Base-by-base conservation (phyloP, 2,113 vertebrate species). In the Carassius carassius region DNA sequence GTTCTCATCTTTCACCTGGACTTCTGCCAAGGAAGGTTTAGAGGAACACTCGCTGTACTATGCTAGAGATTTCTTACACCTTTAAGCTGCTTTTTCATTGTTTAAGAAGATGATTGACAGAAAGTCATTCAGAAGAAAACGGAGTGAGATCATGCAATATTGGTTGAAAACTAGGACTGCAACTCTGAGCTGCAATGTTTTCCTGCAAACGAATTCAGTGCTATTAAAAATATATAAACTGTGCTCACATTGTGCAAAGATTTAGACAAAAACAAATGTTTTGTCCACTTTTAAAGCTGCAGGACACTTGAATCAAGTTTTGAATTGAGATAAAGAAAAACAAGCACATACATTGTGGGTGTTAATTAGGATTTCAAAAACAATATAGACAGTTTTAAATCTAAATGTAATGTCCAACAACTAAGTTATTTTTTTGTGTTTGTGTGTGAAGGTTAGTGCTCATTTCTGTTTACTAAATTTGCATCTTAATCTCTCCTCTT, bases 401-500 rank as follows among this genome's bases (percentile, higher is more conserved):
- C 12, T 49, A 13, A 49, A 13, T 49, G 47, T 3, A 13, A 49
- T 49, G 12, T 49, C 47, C 47, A 49, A 49, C 47, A 13, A 49
- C 44, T 10, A 47, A 49, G 47, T 51, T 1, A 51, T 51, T 51
- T 51, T 14, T 3, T 16, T 51, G 12, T 16, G 14, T 51, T 51
- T 51, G 10, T 62, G 3, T 62, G 60, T 12, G n/a, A 25, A 62
- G 11, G 11, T 25, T 62, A 13, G 60, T 0, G n/a, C 1, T 25
- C 0, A 37, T 41, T 41, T 41, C 9, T 3, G 3, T 37, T 41
- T 12, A 69, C 16, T 70, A 12, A n/a, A 72, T 6, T 41, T 72
- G 10, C 4, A 12, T 5, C 19, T 49, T 92, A 78, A 94, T 88
- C 58, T 91, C 86, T 23, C 85, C 41, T 87, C 87, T 82, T 95